Conservation (phyloP, 53 echinoderm and acorn worm genomes). For the Paracentrotus lividus region DNA sequence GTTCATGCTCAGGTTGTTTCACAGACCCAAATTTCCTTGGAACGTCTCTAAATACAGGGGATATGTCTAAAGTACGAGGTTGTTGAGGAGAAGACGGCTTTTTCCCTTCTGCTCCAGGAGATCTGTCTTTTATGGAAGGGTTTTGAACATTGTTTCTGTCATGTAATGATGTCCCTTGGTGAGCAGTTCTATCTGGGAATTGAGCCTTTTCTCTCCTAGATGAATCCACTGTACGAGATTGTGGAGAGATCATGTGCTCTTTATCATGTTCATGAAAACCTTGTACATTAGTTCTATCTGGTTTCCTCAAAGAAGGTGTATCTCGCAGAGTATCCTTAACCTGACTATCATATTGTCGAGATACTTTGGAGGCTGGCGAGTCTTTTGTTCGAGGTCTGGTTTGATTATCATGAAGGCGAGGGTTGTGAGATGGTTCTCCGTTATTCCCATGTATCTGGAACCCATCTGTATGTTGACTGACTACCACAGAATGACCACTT, state of each 20-base stretch:
- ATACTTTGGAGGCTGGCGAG: not conserved
- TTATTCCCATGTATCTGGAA: slow-evolving; percentile 50
- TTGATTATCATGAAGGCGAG: slow-evolving; percentile 20
- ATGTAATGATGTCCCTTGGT: not conserved
- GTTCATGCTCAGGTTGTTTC: slow-evolving; percentile 49
- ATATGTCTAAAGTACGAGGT: slow-evolving; percentile 38
- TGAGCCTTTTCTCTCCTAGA: slow-evolving; percentile 13
- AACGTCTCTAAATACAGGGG: slow-evolving; percentile 23
- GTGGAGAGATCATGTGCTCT: not conserved
- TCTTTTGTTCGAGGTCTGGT: slow-evolving; percentile 29
- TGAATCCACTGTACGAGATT: not conserved
- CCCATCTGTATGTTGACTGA: slow-evolving; percentile 61
- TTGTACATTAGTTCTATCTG: slow-evolving; percentile 1
- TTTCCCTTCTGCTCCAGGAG: not conserved
- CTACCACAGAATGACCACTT: slow-evolving; percentile 54
- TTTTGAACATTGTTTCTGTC: slow-evolving; percentile 15
- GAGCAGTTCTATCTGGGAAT: not conserved
- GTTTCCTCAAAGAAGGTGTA: slow-evolving; percentile 36
- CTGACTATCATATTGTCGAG: slow-evolving; percentile 9
- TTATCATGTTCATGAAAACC: not conserved
- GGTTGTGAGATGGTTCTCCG: not conserved
- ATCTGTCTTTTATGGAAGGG: not conserved
- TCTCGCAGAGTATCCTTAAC: not conserved
- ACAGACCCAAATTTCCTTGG: slow-evolving; percentile 55
- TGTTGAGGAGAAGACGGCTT: slow-evolving; percentile 15